These are phyloP conservation scores for Menidia menidia DNA, from an alignment of 2,797 vertebrate genomes.

Conservation along the genomic window DNA sequence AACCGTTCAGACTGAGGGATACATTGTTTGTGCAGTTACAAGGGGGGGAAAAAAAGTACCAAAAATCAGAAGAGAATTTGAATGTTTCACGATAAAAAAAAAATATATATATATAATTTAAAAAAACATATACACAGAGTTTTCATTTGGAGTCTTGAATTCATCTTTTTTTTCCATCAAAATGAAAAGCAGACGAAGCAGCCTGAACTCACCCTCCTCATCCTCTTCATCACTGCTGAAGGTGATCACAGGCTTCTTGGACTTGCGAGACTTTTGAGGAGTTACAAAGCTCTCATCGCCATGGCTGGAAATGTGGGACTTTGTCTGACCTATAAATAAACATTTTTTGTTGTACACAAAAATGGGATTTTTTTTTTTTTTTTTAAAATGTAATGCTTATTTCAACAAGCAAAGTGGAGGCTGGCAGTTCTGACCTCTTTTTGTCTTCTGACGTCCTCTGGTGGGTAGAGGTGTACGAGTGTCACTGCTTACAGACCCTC, in stretches of 20 bases:
- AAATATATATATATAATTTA: not conserved
- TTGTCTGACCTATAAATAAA: conserved; percentile 67
- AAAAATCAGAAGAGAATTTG: too few relatives aligned
- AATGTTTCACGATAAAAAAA: not conserved
- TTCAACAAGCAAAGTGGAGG: not conserved
- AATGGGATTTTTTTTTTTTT: too few relatives aligned
- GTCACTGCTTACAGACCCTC: conserved; percentile 36
- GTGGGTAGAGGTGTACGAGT: conserved; percentile 45
- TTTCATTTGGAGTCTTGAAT: too few relatives aligned
- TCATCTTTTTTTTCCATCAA: not conserved
- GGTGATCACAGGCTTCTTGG: conserved; percentile 77
- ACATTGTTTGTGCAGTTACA: too few relatives aligned
- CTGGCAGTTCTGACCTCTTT: conserved; percentile 66
- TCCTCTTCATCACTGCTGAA: conserved; percentile 93
- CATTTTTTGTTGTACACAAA: not conserved
- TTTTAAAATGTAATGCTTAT: too few relatives aligned
- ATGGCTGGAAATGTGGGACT: conserved; percentile 53
- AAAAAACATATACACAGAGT: too few relatives aligned
- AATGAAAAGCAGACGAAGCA: not conserved
- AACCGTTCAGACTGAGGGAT: not conserved
- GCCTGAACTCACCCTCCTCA: conserved; percentile 74
- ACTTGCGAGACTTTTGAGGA: conserved; percentile 66
- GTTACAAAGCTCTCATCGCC: conserved; percentile 83
- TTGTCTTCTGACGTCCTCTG: conserved; percentile 59
- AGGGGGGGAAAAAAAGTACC: too few relatives aligned